A percentile compares a stretch with the other conserved stretches of the same genome.
phyloP scores from a whole-genome alignment of 2,888 invertebrate genomes.

The Dasysyrphus tricinctus region DNA sequence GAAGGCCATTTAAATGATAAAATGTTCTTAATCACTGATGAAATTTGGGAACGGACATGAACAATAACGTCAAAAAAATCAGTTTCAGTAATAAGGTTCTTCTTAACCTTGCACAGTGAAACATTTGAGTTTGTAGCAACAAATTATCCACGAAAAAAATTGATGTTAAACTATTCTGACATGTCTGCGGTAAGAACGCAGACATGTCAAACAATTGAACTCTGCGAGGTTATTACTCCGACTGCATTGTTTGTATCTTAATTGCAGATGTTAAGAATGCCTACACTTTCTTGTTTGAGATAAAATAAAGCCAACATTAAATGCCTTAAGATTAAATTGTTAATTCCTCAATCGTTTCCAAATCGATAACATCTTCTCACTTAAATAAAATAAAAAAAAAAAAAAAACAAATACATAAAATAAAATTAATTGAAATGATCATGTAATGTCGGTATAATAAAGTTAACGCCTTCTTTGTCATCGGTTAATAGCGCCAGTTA shows the following conservation, averaged over 20 bases:
- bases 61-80: too few relatives aligned
- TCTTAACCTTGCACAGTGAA: too few relatives aligned
- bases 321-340: neutral
- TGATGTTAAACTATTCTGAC: too few relatives aligned
- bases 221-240: neutral
- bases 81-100: too few relatives aligned
- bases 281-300: neutral
- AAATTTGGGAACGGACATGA: too few relatives aligned
- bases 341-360: slow-evolving; percentile 42
- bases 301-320: neutral
- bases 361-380: slow-evolving; percentile 59
- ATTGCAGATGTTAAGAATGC: neutral
- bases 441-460: slow-evolving; percentile 35
- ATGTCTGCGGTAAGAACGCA: too few relatives aligned
- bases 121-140: too few relatives aligned
- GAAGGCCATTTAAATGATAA: too few relatives aligned
- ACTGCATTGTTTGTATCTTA: neutral
- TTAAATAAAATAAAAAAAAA: neutral
- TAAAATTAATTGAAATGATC: slow-evolving; percentile 16
- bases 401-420: slow-evolving; percentile 17
- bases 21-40: too few relatives aligned
- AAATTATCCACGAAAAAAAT: too few relatives aligned
- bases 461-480: slow-evolving; percentile 53
- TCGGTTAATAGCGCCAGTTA: slow-evolving; percentile 54
- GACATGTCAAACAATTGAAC: too few relatives aligned